These are phyloP conservation scores for Heterodera schachtii DNA, from an alignment of 1,140 invertebrate genomes.

Conservation along the genomic window DNA sequence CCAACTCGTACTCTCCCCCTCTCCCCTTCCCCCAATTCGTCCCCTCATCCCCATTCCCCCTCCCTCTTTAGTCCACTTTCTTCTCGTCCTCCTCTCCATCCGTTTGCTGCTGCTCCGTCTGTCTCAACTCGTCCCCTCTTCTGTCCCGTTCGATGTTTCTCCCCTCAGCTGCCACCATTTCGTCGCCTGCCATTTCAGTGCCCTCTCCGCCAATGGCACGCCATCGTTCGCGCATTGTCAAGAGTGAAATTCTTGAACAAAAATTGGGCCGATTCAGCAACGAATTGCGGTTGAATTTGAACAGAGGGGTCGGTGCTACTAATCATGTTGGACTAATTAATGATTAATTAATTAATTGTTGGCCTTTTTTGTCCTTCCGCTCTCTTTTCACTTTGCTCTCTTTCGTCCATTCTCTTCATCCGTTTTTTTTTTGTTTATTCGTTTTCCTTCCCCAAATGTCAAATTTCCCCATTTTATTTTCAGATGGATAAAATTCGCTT, in stretches of 20 bases:
- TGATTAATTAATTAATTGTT: no score
- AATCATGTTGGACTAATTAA: not conserved
- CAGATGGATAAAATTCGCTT: slow-evolving; percentile 34
- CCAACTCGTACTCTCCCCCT: no score
- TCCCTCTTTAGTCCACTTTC: not conserved
- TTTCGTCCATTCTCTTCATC: not conserved
- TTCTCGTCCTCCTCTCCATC: not conserved
- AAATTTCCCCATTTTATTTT: not conserved
- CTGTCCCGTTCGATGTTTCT: slow-evolving; percentile 11
- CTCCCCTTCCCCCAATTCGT: not conserved
- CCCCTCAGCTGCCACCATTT: not conserved
- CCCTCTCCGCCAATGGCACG: not conserved
- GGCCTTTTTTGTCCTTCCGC: no score
- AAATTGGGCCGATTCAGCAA: slow-evolving; percentile 25
- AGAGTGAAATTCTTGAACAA: not conserved
- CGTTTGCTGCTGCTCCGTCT: not conserved
- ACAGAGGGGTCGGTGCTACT: slow-evolving; percentile 24
- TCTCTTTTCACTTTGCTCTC: not conserved
- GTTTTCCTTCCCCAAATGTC: not conserved
- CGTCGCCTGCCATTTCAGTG: not conserved
- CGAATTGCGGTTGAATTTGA: slow-evolving; percentile 30
- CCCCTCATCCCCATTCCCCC: not conserved
- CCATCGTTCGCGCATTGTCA: not conserved
- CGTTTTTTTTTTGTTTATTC: not conserved
- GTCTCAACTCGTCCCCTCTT: not conserved